These are phyloP conservation scores for Microcebus murinus DNA, from an alignment of 2,113 vertebrate species.

Conservation along the genomic window DNA sequence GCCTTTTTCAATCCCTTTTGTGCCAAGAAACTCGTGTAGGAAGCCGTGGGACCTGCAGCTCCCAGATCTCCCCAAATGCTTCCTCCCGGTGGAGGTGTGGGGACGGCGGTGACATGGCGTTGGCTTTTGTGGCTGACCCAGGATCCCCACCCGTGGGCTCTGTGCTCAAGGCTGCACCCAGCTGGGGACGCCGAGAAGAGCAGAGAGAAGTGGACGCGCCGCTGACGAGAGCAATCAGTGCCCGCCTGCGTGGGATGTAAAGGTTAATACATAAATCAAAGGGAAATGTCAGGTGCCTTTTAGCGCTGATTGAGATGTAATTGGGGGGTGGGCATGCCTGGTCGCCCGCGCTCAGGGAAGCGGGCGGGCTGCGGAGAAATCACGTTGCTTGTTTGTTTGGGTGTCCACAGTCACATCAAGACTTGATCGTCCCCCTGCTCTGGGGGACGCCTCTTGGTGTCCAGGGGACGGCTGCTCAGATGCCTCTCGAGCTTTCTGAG, in stretches of 20 bases:
- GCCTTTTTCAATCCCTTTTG: not conserved
- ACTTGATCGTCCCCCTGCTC: conserved; percentile 56
- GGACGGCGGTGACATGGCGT: not conserved
- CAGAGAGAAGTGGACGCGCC: fast-evolving
- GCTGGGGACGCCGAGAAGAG: fast-evolving
- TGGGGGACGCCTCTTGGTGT: not conserved
- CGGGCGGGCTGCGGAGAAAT: conserved; percentile 75
- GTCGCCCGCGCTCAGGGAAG: conserved; percentile 76
- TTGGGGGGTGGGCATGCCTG: conserved; percentile 75
- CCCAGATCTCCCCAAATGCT: not conserved
- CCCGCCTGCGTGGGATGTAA: conserved; percentile 80
- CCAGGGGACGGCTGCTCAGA: no score
- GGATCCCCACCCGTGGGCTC: not conserved
- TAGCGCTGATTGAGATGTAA: conserved; percentile 86
- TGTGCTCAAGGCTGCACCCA: not conserved
- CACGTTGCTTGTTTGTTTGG: conserved; percentile 65
- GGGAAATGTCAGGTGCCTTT: conserved; percentile 86
- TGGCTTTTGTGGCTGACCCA: not conserved
- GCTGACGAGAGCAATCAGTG: conserved; percentile 80
- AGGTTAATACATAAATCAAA: conserved; percentile 89
- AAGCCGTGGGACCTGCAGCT: not conserved
- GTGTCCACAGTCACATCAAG: conserved; percentile 65
- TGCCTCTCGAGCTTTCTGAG: not conserved
- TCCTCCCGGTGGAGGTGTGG: not conserved
- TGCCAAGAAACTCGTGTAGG: not conserved